Base-by-base conservation (phyloP, 2,888 invertebrate genomes). In the Drymonia ruficornis region DNA sequence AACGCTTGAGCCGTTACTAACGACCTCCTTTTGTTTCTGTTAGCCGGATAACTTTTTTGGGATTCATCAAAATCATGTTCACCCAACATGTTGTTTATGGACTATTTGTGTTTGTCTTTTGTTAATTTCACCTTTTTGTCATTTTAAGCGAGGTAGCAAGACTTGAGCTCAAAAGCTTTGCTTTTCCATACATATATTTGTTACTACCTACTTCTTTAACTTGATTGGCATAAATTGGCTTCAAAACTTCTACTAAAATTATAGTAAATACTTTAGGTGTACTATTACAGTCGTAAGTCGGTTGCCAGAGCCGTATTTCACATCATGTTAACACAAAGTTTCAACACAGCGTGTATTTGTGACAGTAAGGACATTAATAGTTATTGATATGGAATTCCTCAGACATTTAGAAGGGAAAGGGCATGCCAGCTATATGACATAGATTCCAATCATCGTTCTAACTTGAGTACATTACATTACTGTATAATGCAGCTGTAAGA, bases 331-430 rank as follows among this genome's bases (percentile, higher is more conserved):
- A 6, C 13, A n/a, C n/a, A 13, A 40, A 7, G 16, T 40, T 40
- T 15, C 40, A n/a, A 16, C 16, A 40, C 0, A 1, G 40, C 40
- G 8, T 40, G 40, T 40, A 16, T 12, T 40, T 40, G 38, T 16
- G 40, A 40, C 40, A 8, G 13, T 44, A 23, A 44, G n/a, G 19
- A 23, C 19, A 23, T 44, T 18, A 44, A 13, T 23, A n/a, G 19
- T 6, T 44, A 44, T 16, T 44, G 28, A 47, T 31, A 47, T 16
- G 13, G 57, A 58, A 57, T 63, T 52, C 43, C 49, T 64, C 56
- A 65, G 52, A 54, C 53, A 31, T 55, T 53, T 56, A 55, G 28
- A 51, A 70, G 52, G 55, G 60, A 68, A 70, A 64, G 63, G 63
- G 49, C 50, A 38, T 31, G 52, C 48, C 43, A 47, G 42, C 53